These are phyloP conservation scores for Drosophila quinaria DNA, from an alignment of 2,888 invertebrate genomes.

Conservation along the genomic window DNA sequence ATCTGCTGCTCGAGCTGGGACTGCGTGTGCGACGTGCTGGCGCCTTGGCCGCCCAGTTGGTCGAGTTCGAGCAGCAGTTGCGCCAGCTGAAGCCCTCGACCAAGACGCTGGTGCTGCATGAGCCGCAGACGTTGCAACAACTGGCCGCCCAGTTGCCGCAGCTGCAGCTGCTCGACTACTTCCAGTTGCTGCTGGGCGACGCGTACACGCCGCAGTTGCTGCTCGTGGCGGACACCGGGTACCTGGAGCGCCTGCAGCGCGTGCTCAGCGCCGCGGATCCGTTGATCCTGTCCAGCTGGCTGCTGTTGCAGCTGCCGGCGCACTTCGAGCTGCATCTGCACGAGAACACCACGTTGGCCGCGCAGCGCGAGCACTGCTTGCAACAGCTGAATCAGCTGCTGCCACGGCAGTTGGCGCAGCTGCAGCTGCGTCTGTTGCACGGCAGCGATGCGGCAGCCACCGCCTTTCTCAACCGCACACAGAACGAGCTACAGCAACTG, in stretches of 20 bases:
- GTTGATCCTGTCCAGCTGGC: conserved; percentile 70
- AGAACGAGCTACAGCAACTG: conserved; percentile 50
- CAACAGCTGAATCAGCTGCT: conserved; percentile 69
- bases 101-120: conserved; percentile 62
- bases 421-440: conserved; percentile 67
- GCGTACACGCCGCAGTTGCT: conserved; percentile 53
- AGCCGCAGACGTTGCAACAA: conserved; percentile 68
- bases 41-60: conserved; percentile 70
- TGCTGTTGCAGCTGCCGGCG: conserved; percentile 78
- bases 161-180: conserved; percentile 68
- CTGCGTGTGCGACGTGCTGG: conserved; percentile 76
- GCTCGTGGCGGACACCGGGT: conserved; percentile 71
- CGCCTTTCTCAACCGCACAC: conserved; percentile 30
- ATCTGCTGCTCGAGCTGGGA: conserved; percentile 77
- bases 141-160: conserved; percentile 60
- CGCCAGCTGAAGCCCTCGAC: conserved; percentile 33
- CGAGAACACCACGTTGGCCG: conserved; percentile 59
- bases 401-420: conserved; percentile 65
- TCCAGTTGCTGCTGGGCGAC: conserved; percentile 61
- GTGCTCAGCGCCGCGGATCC: conserved; percentile 47
- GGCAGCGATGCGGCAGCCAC: conserved; percentile 47
- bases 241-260: conserved; percentile 59
- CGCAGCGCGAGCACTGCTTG: conserved; percentile 72
- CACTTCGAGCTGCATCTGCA: conserved; percentile 79
- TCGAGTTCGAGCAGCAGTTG: conserved; percentile 73